Conservation (phyloP, 1,140 invertebrate genomes). For the Araneus ventricosus region DNA sequence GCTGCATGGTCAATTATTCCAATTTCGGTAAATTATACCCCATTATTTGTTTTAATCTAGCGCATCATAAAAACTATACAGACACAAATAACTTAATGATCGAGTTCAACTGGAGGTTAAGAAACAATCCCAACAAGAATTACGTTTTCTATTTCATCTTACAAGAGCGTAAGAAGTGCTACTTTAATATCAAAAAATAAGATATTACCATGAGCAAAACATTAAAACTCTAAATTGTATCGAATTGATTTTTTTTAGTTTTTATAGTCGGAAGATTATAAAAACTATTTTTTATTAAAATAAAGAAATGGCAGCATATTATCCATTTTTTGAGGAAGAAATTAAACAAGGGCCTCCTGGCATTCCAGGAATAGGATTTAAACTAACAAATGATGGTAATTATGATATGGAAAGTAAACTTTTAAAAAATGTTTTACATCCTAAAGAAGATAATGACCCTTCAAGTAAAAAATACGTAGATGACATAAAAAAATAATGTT, state of each 20-base stretch:
- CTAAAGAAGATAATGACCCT: neutral
- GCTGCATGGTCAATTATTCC: neutral
- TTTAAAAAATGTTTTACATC: neutral
- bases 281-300: neutral
- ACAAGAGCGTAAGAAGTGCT: neutral
- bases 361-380: slow-evolving; percentile 3
- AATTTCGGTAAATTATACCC: neutral
- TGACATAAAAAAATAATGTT: neutral
- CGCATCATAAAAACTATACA: slow-evolving; percentile 17
- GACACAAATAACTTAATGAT: slow-evolving; percentile 24
- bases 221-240: neutral
- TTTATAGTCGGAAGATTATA: slow-evolving; percentile 3
- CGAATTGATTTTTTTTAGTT: neutral
- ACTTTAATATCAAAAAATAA: neutral
- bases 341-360: neutral
- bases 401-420: slow-evolving; percentile 49
- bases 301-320: slow-evolving; percentile 42
- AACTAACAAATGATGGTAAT: slow-evolving; percentile 25
- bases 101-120: slow-evolving; percentile 18
- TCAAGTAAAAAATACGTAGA: slow-evolving; percentile 26
- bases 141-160: slow-evolving; percentile 38
- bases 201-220: slow-evolving; percentile 45
- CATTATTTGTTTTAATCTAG: slow-evolving; percentile 29
- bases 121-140: slow-evolving; percentile 20
- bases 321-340: slow-evolving; percentile 2